phyloP scores from a whole-genome alignment of 2,888 invertebrate species.

The Agonopterix heracliana region DNA sequence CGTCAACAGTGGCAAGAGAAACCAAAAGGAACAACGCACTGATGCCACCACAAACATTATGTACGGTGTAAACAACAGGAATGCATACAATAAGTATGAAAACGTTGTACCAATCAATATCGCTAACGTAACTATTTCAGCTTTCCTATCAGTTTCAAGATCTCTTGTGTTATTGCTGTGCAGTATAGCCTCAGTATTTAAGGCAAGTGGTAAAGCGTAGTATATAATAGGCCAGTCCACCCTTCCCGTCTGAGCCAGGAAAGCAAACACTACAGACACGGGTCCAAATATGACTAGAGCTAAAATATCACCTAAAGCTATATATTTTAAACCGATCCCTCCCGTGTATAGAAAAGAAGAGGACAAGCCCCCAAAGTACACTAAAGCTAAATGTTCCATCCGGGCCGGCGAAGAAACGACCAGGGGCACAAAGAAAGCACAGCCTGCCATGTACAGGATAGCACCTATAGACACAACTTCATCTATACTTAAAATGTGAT shows the following conservation, averaged over 20 bases:
- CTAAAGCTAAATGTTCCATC: constrained; percentile 95
- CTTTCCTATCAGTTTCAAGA: constrained; percentile 89
- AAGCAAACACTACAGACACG: constrained; percentile 94
- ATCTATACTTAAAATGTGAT: constrained; percentile 83
- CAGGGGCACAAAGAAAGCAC: constrained; percentile 86
- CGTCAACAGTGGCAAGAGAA: constrained; percentile 91
- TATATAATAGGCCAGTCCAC: constrained; percentile 94
- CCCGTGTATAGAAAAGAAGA: constrained; percentile 98
- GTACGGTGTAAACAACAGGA: constrained; percentile 93
- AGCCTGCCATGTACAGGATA: constrained; percentile 90
- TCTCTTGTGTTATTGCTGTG: constrained; percentile 97
- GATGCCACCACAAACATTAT: constrained; percentile 91
- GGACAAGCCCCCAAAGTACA: constrained; percentile 96
- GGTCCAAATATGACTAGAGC: constrained; percentile 96
- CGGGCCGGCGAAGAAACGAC: constrained; percentile 90
- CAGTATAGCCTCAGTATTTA: constrained; percentile 96
- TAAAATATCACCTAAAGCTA: constrained; percentile 94
- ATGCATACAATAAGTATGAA: constrained; percentile 93
- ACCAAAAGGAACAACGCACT: constrained; percentile 90
- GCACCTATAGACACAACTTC: constrained; percentile 93
- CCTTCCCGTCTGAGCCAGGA: constrained; percentile 93
- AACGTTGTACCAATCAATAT: constrained; percentile 93
- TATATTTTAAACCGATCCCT: constrained; percentile 96
- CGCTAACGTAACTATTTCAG: constrained; percentile 96
- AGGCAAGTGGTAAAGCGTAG: constrained; percentile 94